Evolutionary conservation across 2,113 vertebrate species (phyloP), one percentile per base, ranked within the genome.

Genomic region (Hippocampus barbouri): DNA sequence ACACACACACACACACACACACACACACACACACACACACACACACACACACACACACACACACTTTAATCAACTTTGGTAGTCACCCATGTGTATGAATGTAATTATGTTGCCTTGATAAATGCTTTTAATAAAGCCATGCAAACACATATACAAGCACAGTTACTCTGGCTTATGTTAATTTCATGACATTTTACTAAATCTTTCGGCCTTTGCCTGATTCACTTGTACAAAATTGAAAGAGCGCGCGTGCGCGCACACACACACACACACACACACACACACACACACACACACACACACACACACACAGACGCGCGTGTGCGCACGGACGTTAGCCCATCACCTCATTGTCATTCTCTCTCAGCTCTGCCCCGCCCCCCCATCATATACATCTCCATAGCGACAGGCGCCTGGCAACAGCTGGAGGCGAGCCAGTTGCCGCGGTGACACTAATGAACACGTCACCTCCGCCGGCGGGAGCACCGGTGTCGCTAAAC

Each of bases 331-430:
- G 57, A 61, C 10, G 67, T 4, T 64, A 54, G 41, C 73, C 72
- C 69, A 53, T 65, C 70, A 67, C 21, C 68, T 66, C 56, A 67
- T 65, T 72, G 65, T 64, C 64, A 66, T 68, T 53, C 54, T 75
- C 73, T 83, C 56, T 67, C 68, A 78, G 72, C 74, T 80, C 81
- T 83, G 75, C 66, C 69, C 74, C 70, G 63, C 56, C 74, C 71
- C 66, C 56, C 74, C 34, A 54, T 54, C 80, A 79, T 86, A 81
- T 81, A 83, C 85, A 92, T 92, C 90, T 90, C 92, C 92, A 92
- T 92, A 91, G 92, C 91, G 92, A 93, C 91, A 70, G 89, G 89
- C 88, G 90, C 92, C 87, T 92, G 92, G 92, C 91, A 93, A 93
- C 92, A 89, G 87, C 90, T 91, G 91, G 87, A 92, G 78, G 83